Conservation (phyloP, 2,797 vertebrate species). For the Molossus alvarezi region DNA sequence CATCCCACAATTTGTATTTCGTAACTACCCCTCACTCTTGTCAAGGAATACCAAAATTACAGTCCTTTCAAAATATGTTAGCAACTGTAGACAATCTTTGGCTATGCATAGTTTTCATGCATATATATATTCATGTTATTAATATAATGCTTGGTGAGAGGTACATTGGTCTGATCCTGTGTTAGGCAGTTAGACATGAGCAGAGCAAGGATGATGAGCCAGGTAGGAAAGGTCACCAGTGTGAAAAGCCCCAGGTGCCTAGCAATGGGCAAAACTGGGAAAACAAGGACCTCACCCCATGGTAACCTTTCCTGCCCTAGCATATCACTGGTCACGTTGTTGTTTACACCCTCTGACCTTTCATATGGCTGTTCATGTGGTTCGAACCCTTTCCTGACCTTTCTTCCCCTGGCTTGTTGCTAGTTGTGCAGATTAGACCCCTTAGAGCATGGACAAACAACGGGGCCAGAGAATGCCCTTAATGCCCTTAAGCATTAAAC, state of each 20-base stretch:
- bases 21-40: neutral
- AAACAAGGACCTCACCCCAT: neutral
- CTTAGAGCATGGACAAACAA: neutral
- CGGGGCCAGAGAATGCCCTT: neutral
- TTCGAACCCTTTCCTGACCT: neutral
- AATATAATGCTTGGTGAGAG: slow-evolving; percentile 41
- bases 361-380: too few relatives aligned
- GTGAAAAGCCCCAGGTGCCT: neutral
- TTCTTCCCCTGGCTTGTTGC: neutral
- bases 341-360: too few relatives aligned
- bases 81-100: neutral
- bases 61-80: neutral
- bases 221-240: neutral
- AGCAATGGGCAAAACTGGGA: neutral
- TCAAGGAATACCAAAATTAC: slow-evolving; percentile 54
- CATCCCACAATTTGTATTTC: neutral
- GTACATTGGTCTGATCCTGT: neutral
- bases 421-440: neutral
- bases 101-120: neutral
- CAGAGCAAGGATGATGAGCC: neutral
- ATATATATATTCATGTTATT: slow-evolving; percentile 60
- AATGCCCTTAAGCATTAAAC: neutral
- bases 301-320: neutral
- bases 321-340: neutral
- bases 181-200: neutral